Base-by-base conservation (phyloP, 1,140 invertebrate species). In the Ladona fulva region DNA sequence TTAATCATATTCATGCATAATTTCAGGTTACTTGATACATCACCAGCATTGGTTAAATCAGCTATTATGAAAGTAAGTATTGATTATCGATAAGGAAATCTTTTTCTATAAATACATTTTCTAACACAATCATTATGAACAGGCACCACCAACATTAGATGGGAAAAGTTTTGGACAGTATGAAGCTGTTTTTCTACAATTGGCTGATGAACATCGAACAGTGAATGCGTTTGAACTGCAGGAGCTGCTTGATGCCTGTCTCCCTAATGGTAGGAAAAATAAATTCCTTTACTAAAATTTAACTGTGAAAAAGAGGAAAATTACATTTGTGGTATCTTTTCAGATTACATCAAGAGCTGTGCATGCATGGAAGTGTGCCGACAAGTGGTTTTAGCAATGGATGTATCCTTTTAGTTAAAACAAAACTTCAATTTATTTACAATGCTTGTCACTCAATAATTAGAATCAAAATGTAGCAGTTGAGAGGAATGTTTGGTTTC, bases 261-360 rank as follows among this genome's bases (percentile, higher is more conserved):
- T 97, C 79, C 95, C 95, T 7, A 97, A 97, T 86, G 95, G 91
- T 91, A 81, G 7, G 12, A 76, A 74, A 3, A 37, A 12, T 66
- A 6, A n/a, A 75, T 5, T 24, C 24, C 24, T n/a, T 19, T 22
- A 66, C 52, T 12, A 6, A 19, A 66, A 19, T 66, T 66, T 66
- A 22, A 66, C 16, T 66, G 3, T 5, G 12, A 12, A 6, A 19
- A 6, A 6, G 22, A 66, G 12, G 42, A 25, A 19, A 77, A 42
- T 74, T 37, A 76, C 25, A 29, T 73, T 29, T 42, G 75, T 74
- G 79, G 81, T 80, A 78, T 81, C 79, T 76, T 86, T 86, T 44
- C 82, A 92, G 91, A 97, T 87, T 97, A 97, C 81, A 96, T 97
- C 76, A 97, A 96, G 84, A 96, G 95, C 79, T 97, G 95, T 85